Evolutionary conservation across 1,140 invertebrate species (phyloP), one percentile per base, ranked within the genome.

Genomic region (Procambarus virginalis): DNA sequence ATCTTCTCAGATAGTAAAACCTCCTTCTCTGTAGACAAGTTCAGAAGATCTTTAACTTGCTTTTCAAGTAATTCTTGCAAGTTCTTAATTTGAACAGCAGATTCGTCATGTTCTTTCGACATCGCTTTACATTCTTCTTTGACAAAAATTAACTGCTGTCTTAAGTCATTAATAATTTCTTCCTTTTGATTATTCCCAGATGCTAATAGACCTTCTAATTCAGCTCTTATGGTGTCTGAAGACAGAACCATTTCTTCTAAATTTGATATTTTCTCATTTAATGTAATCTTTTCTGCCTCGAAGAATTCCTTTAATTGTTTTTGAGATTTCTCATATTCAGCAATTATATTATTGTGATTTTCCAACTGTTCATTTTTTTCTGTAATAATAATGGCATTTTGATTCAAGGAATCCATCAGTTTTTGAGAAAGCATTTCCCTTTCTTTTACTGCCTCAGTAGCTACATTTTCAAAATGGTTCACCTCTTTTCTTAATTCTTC

Each of bases 1-100:
- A 45, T 64, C 10, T 48, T 45, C 51, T 83, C 86, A 79, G 68
- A 73, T 22, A 80, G 34, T 60, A 86, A 34, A 68, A n/a, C 51
- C 5, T 84, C 92, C 81, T 95, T 94, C 46, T 94, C 92, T 76
- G 93, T 93, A 91, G 94, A 93, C 91, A 94, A 86, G 75, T 92
- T 86, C 51, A 93, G 90, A 88, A 94, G 93, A 90, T 94, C 60
- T 75, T 92, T 81, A 73, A 49, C 86, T 46, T 90, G 79, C 46
- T 93, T 93, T 91, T 93, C 88, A 17, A 91, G 93, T 92, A 94
- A 94, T 34, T 94, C 93, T 64, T 95, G 93, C 78, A 94, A 93
- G 92, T 86, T 79, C 10, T 91, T 86, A 34, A 92, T 89, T 81
- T 91, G 84, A 46, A 78, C 60, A 22, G 76, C 82, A 49, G 86